phyloP scores from a whole-genome alignment of 2,888 invertebrate species.

The Morinoia aosen region DNA sequence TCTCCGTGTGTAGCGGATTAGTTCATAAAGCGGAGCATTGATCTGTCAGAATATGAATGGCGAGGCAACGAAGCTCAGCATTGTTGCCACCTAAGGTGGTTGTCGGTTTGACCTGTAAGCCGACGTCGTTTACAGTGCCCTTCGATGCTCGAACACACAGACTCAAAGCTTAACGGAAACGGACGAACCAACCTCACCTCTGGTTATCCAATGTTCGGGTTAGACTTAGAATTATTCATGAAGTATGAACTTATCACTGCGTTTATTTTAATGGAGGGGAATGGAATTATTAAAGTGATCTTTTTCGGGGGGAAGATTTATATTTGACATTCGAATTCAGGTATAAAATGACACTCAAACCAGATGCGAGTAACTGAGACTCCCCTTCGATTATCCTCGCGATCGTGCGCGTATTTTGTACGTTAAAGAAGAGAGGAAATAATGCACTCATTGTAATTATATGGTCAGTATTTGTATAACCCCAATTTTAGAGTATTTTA shows the following conservation, averaged over 20 bases:
- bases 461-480: no score
- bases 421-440: no score
- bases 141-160: not conserved
- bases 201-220: not conserved
- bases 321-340: not conserved
- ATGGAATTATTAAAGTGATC: no score
- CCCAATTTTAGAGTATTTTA: no score
- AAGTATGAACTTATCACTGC: not conserved
- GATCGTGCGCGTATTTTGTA: no score
- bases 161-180: not conserved
- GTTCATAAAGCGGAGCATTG: not conserved
- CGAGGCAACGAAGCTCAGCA: not conserved
- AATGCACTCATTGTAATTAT: no score
- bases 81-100: not conserved
- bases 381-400: no score
- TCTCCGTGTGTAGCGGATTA: not conserved
- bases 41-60: not conserved
- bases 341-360: not conserved
- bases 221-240: not conserved
- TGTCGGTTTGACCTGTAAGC: not conserved
- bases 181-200: not conserved
- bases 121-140: not conserved
- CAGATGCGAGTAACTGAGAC: no score
- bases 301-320: not conserved
- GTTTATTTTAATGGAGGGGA: not conserved